Evolutionary conservation across 2,888 invertebrate species (phyloP).

Genomic region (Dolichopus griseipennis): DNA sequence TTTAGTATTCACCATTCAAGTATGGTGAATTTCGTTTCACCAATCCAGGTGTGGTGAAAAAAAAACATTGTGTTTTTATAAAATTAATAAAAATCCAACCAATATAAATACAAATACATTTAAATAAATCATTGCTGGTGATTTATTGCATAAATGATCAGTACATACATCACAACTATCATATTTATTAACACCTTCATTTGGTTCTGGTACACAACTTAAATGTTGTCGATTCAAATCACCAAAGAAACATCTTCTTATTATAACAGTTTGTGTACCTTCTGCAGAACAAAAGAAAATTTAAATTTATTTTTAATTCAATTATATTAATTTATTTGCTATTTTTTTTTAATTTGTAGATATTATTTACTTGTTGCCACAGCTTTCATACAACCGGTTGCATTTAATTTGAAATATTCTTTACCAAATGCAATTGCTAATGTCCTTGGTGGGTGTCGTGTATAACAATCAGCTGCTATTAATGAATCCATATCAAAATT

Average conservation of each 20-base stretch:
- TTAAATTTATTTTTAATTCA: too few species aligned
- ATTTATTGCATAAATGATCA: background rate
- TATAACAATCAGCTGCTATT: slow-evolving; percentile 31
- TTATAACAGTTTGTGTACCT: background rate
- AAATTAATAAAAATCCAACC: background rate
- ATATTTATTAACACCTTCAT: background rate
- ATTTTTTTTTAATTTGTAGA: too few species aligned
- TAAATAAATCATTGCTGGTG: background rate
- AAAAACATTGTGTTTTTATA: background rate
- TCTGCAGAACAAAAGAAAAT: background rate
- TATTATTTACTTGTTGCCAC: slow-evolving; percentile 31
- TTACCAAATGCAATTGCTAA: slow-evolving; percentile 21
- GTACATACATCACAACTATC: background rate
- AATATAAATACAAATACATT: background rate
- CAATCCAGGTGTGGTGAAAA: too few species aligned
- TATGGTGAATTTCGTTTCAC: too few species aligned
- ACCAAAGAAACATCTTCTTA: background rate
- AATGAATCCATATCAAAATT: slow-evolving; percentile 31
- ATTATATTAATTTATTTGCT: too few species aligned
- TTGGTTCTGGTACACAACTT: background rate
- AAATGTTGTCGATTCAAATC: background rate
- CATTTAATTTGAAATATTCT: slow-evolving; percentile 27
- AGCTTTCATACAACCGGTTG: slow-evolving; percentile 39
- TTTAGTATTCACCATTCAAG: too few species aligned
- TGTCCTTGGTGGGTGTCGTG: slow-evolving; percentile 30